Conservation (phyloP, 2,113 vertebrate species). For the Psittacula cyanocephala region DNA sequence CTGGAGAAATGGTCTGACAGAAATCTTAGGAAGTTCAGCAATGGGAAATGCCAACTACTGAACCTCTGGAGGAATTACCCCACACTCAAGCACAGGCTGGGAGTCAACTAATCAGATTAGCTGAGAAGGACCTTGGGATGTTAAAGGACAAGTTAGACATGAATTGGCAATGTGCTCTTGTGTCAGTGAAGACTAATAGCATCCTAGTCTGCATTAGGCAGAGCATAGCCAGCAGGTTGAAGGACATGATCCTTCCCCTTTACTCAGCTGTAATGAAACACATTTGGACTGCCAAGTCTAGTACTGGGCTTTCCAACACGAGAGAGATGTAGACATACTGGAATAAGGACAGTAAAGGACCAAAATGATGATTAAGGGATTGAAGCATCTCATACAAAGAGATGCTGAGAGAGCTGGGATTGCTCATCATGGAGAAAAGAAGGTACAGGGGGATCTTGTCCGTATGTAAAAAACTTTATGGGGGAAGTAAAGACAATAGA, state of each 20-base stretch:
- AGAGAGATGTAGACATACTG: neutral
- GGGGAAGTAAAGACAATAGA: neutral
- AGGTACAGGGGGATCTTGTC: neutral
- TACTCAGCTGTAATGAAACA: neutral
- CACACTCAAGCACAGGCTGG: neutral
- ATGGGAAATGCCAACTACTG: neutral
- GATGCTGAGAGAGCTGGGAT: neutral
- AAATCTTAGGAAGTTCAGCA: neutral
- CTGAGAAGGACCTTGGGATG: neutral
- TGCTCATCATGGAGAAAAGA: neutral
- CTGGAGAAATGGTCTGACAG: neutral
- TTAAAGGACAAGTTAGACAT: neutral
- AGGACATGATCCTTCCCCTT: neutral
- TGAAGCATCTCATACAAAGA: neutral
- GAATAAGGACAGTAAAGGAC: neutral
- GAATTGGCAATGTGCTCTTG: neutral
- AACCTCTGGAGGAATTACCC: neutral
- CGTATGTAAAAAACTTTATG: accelerated
- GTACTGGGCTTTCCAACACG: neutral
- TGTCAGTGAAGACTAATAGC: neutral
- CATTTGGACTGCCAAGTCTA: neutral
- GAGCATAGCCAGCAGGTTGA: neutral
- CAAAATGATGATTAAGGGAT: neutral
- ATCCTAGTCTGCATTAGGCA: neutral
- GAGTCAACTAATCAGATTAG: accelerated